A percentile compares a stretch with the other conserved stretches of the same genome.
phyloP scores from a whole-genome alignment of 2,888 invertebrate species.

The Thyatira batis region DNA sequence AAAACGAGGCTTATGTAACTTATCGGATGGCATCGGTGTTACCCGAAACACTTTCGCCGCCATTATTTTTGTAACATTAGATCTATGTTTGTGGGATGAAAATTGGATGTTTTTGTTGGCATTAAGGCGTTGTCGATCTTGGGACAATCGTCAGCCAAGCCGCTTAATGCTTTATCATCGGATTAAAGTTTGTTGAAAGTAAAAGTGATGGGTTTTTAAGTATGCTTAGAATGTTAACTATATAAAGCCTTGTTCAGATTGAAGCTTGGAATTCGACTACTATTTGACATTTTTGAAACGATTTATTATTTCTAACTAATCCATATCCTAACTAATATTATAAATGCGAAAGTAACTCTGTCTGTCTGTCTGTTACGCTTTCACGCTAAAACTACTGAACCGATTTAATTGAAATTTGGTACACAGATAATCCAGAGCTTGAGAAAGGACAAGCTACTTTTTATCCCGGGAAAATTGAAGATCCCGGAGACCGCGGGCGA shows the following conservation, averaged over 20 bases:
- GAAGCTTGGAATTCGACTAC: neutral
- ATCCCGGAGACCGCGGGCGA: no score
- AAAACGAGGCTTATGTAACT: slow-evolving; percentile 8
- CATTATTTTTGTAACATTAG: slow-evolving; percentile 58
- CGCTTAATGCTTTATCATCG: slow-evolving; percentile 12
- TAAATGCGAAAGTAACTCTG: no score
- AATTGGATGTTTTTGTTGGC: slow-evolving; percentile 21
- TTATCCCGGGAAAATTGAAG: no score
- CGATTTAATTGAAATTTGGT: no score
- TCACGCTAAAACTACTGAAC: no score
- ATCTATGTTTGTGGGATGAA: slow-evolving; percentile 35
- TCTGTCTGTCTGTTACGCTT: no score
- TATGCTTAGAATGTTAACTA: neutral
- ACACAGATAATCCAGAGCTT: no score
- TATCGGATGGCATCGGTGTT: slow-evolving; percentile 44
- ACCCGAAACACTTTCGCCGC: slow-evolving; percentile 56
- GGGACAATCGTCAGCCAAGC: slow-evolving; percentile 17
- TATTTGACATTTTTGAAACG: neutral
- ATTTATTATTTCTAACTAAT: no score
- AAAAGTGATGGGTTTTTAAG: neutral
- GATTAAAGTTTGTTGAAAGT: slow-evolving; percentile 18
- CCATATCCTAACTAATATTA: no score
- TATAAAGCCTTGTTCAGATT: neutral
- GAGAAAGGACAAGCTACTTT: no score
- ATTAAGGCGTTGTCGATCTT: slow-evolving; percentile 17